Percentiles rank a stretch among this genome's conserved stretches.
phyloP scores from a whole-genome alignment of 1,140 invertebrate species.

The Leptinotarsa undecemlineata region DNA sequence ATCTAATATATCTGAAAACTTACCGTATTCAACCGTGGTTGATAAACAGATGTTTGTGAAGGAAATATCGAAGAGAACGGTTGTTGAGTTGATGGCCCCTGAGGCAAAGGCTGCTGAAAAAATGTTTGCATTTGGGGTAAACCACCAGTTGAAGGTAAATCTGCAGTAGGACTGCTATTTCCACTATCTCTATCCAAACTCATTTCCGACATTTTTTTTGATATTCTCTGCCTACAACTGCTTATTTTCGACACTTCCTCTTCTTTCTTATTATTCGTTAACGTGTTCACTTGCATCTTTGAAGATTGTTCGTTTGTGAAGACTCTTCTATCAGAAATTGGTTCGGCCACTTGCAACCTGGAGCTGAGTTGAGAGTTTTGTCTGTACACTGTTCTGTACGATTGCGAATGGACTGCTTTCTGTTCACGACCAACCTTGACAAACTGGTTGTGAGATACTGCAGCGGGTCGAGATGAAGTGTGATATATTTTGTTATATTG shows the following conservation, averaged over 20 bases:
- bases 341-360: background rate
- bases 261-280: background rate
- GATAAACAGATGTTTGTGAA: no score
- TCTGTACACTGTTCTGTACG: constrained; percentile 27
- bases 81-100: background rate
- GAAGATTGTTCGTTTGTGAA: background rate
- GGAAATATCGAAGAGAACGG: background rate
- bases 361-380: constrained; percentile 8
- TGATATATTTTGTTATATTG: constrained; percentile 19
- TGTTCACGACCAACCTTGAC: constrained; percentile 23
- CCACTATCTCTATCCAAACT: constrained; percentile 37
- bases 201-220: constrained; percentile 38
- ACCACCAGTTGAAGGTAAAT: background rate
- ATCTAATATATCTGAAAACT: no score
- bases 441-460: constrained; percentile 43
- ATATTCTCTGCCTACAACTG: constrained; percentile 32
- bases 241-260: constrained; percentile 10
- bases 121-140: background rate
- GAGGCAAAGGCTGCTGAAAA: background rate
- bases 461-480: constrained; percentile 31
- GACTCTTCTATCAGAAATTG: background rate
- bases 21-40: no score
- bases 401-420: background rate
- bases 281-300: background rate
- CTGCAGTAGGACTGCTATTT: constrained; percentile 38